phyloP scores from a whole-genome alignment of 2,113 vertebrate genomes.

The Pongo abelii region DNA sequence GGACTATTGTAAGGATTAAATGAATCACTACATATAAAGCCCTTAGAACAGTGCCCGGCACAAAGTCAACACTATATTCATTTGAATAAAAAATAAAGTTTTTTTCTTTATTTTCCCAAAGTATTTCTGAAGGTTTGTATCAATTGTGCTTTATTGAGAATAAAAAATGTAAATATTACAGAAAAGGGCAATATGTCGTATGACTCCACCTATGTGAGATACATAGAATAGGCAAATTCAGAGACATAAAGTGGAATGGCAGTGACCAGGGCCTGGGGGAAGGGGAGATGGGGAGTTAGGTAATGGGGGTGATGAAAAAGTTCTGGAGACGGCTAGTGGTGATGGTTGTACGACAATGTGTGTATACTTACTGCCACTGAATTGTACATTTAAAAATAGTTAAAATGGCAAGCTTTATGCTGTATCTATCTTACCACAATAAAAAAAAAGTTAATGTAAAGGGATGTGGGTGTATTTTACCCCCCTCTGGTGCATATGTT shows the following conservation, averaged over 20 bases:
- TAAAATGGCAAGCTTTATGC: neutral
- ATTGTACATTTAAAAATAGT: neutral
- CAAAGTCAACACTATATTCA: neutral
- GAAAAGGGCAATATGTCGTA: neutral
- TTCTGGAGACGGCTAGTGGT: neutral
- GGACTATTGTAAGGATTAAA: neutral
- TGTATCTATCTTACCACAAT: neutral
- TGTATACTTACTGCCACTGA: neutral
- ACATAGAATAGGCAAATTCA: neutral
- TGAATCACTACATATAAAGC: neutral
- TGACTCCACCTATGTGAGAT: neutral
- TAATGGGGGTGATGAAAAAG: neutral
- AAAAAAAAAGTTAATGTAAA: neutral
- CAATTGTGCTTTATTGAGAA: neutral
- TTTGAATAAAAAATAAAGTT: neutral
- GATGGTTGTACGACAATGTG: neutral
- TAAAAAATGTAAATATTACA: neutral
- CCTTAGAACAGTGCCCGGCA: neutral
- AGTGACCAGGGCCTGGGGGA: neutral
- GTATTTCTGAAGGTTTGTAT: neutral
- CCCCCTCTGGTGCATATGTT: neutral
- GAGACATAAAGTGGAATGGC: neutral
- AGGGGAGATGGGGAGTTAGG: too few species aligned
- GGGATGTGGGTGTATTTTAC: neutral
- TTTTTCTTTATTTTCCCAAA: neutral